Conservation (phyloP, 2,113 vertebrate species). For the Paedocypris sp. region DNA sequence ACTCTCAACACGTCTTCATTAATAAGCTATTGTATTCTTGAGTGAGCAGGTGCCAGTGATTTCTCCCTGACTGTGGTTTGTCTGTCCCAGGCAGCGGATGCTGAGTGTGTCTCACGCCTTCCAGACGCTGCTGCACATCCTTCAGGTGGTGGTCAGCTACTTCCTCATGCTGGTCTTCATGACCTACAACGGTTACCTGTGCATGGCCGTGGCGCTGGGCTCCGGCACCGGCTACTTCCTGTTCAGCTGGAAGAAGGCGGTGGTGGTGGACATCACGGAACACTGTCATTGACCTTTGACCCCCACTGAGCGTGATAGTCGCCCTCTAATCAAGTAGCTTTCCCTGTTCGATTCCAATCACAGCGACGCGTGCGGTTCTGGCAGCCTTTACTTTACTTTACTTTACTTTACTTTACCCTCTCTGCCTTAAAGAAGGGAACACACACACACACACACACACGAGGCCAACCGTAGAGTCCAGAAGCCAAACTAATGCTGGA, state of each 20-base stretch:
- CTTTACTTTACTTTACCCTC: too few relatives aligned
- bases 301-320: too few relatives aligned
- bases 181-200: conserved; percentile 96
- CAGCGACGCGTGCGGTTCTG: too few relatives aligned
- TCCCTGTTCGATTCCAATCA: not conserved
- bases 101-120: conserved; percentile 82
- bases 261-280: conserved; percentile 96
- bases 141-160: conserved; percentile 94
- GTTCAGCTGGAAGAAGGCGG: conserved; percentile 96
- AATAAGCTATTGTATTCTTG: too few relatives aligned
- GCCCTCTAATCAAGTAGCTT: too few relatives aligned
- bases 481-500: not conserved
- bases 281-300: conserved; percentile 76
- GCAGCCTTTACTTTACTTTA: too few relatives aligned
- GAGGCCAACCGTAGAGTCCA: not conserved
- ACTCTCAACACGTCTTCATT: too few relatives aligned
- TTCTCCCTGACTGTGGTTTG: not conserved
- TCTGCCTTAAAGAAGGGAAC: conserved; percentile 40
- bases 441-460: not conserved
- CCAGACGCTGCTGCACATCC: conserved; percentile 80
- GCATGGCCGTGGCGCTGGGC: conserved; percentile 81
- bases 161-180: conserved; percentile 98
- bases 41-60: too few relatives aligned
- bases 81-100: conserved; percentile 78
- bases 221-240: conserved; percentile 90